Evolutionary conservation across 2,888 invertebrate species (phyloP).

Genomic region (Platypus cylindrus): DNA sequence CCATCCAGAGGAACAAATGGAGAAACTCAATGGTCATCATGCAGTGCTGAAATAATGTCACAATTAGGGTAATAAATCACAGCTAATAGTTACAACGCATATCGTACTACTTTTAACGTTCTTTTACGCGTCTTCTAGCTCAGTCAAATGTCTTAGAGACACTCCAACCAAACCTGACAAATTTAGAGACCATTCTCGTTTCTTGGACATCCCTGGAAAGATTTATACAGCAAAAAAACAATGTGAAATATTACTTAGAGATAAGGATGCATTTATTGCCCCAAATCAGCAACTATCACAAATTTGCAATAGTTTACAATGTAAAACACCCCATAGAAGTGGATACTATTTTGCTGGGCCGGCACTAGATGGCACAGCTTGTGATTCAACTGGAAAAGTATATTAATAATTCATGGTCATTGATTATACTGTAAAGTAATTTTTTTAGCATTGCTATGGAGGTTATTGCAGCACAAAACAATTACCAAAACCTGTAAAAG

Average conservation of each 20-base stretch:
- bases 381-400: constrained; percentile 48
- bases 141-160: constrained; percentile 55
- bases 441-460: constrained; percentile 51
- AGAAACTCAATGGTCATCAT: constrained; percentile 65
- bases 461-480: constrained; percentile 45
- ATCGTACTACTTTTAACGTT: constrained; percentile 4
- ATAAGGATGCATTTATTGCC: constrained; percentile 49
- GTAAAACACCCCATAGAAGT: constrained; percentile 56
- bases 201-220: constrained; percentile 52
- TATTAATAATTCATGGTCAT: not conserved
- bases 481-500: constrained; percentile 30
- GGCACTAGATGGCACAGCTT: constrained; percentile 68
- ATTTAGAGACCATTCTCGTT: constrained; percentile 48
- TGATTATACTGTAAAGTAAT: not conserved
- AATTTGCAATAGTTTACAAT: constrained; percentile 55
- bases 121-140: constrained; percentile 31
- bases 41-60: constrained; percentile 54
- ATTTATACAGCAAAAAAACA: constrained; percentile 62
- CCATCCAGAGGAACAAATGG: constrained; percentile 66
- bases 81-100: too few relatives aligned
- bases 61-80: constrained; percentile 46
- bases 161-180: constrained; percentile 37
- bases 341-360: constrained; percentile 70
- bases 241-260: constrained; percentile 58
- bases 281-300: constrained; percentile 33